Base-by-base conservation (phyloP, 2,113 vertebrate genomes). In the Megaceryle maxima region DNA sequence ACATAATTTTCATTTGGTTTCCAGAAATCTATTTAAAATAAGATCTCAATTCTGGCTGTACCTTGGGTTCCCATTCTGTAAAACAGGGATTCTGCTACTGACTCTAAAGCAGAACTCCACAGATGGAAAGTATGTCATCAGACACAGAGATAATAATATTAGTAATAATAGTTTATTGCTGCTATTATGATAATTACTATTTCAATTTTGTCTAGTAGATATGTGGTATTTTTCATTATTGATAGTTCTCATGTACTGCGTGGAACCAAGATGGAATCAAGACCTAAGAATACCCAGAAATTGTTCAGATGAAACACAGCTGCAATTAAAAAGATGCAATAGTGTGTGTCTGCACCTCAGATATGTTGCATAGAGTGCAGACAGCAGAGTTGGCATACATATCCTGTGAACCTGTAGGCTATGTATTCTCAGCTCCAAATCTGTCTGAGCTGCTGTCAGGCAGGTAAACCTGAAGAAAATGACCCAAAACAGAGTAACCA, bases 151-250 rank as follows among this genome's bases (percentile, higher is more conserved):
- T 89, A 96, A 87, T 63, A 89, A 50, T 64, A 83, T 68, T 57
- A 60, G 66, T 44, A 92, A 48, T 88, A 93, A 86, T 55, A 93
- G 63, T 66, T 83, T 85, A 86, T 67, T 93, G 44, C 66, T 90
- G 75, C 68, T 92, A 62, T 93, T 88, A 86, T 28, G 75, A 50
- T 77, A 95, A 96, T 93, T 86, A 50, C 50, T 77, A 67, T 86
- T 90, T 93, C 83, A 92, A 77, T 88, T 92, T 86, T 50, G 28
- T 53, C 72, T 88, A 63, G 80, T 94, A 92, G 37, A 48, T 83
- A 70, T 12, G 48, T 48, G 16, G 12, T 85, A 68, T 79, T 88
- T 86, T 57, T 92, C 26, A 57, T 55, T 43, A 90, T 28, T 81
- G 56, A 77, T 41, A 78, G 25, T 29, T 93, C 88, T 87, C 39